A percentile compares a stretch with the other conserved stretches of the same genome.
These are phyloP conservation scores for Helostoma temminkii DNA, from an alignment of 2,797 vertebrate species.

Conservation along the genomic window DNA sequence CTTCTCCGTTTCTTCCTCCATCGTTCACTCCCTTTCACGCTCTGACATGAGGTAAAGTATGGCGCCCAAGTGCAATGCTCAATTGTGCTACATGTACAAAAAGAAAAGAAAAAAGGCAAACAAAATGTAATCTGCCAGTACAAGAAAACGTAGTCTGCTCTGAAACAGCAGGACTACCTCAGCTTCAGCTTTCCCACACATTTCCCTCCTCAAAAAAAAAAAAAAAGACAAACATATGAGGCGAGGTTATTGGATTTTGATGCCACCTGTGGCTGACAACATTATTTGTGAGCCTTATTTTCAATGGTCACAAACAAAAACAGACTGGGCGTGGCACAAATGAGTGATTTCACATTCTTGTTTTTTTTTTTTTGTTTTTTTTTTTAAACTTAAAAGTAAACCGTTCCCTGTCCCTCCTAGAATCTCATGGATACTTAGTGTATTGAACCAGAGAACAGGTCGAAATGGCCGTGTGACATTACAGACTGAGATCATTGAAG, in stretches of 20 bases:
- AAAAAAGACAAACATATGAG: constrained; percentile 5
- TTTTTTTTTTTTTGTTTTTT: constrained; percentile 8
- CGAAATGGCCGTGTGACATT: constrained; percentile 3
- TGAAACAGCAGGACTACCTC: constrained; percentile 77
- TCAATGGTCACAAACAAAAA: constrained; percentile 39
- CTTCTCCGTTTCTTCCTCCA: constrained; percentile 39
- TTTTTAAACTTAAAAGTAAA: too few species aligned
- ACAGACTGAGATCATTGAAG: constrained; percentile 27
- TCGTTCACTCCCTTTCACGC: constrained; percentile 68
- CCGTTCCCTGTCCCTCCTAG: background rate
- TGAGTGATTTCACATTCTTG: constrained; percentile 76
- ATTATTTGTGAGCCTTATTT: constrained; percentile 66
- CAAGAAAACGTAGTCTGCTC: constrained; percentile 81
- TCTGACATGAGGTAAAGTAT: constrained; percentile 96
- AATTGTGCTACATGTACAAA: constrained; percentile 94
- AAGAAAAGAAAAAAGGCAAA: constrained; percentile 63
- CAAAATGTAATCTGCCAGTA: constrained; percentile 54
- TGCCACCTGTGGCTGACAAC: constrained; percentile 72
- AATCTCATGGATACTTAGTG: constrained; percentile 21
- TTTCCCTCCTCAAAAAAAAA: constrained; percentile 1
- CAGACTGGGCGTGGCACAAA: constrained; percentile 68
- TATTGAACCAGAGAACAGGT: constrained; percentile 8
- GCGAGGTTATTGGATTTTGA: constrained; percentile 62
- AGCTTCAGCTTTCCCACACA: constrained; percentile 56
- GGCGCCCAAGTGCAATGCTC: constrained; percentile 94